Conservation (phyloP, 2,797 vertebrate species). For the Poecilia picta region DNA sequence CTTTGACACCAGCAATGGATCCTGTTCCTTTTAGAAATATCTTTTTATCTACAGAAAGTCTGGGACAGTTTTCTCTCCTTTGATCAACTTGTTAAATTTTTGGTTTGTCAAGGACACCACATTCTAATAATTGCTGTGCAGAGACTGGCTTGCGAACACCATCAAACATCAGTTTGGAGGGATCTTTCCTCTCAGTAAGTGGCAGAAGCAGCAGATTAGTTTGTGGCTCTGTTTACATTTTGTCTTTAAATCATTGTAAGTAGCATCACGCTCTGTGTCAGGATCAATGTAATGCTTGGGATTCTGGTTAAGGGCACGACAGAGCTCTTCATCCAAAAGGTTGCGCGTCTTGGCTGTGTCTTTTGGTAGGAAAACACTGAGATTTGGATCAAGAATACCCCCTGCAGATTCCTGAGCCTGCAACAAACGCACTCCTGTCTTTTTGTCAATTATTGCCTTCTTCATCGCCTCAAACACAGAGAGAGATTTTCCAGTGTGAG, state of each 20-base stretch:
- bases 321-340: conserved; percentile 80
- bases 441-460: conserved; percentile 41
- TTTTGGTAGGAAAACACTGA: conserved; percentile 89
- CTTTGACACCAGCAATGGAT: conserved; percentile 78
- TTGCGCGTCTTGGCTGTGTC: conserved; percentile 86
- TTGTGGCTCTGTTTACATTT: neutral
- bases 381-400: conserved; percentile 87
- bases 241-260: neutral
- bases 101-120: conserved; percentile 7
- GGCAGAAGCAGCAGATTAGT: neutral
- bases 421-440: conserved; percentile 77
- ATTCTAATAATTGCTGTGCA: neutral
- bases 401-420: conserved; percentile 87
- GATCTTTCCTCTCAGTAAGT: neutral
- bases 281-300: conserved; percentile 7
- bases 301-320: conserved; percentile 31
- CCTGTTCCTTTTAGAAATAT: conserved; percentile 76
- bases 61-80: neutral
- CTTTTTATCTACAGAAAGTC: conserved; percentile 84
- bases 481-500: conserved; percentile 48
- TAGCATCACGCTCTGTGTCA: neutral
- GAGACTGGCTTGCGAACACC: conserved; percentile 2
- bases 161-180: conserved; percentile 8
- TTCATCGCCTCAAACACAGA: conserved; percentile 80
- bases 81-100: conserved; percentile 2